These are phyloP conservation scores for Venustaconcha ellipsiformis DNA, from an alignment of 1,140 invertebrate genomes.

Conservation along the genomic window DNA sequence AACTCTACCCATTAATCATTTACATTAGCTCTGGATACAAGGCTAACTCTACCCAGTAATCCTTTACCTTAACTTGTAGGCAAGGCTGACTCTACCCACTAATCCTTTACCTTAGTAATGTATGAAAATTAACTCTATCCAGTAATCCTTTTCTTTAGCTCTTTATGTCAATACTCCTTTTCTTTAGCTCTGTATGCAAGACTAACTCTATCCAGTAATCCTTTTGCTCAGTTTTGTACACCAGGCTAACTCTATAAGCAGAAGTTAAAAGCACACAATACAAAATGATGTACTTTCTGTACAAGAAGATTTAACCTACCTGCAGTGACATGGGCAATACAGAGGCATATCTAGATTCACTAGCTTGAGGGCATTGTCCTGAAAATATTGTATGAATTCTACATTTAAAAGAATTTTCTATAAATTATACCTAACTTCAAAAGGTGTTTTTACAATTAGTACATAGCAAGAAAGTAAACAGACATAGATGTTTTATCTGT, in stretches of 20 bases:
- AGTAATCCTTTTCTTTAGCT: no score
- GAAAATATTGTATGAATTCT: conserved; percentile 18
- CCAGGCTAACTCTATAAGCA: not conserved
- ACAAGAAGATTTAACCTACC: conserved; percentile 68
- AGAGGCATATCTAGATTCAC: conserved; percentile 90
- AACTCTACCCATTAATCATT: not conserved
- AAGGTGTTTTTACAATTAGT: no score
- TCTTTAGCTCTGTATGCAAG: not conserved
- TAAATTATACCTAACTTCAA: not conserved
- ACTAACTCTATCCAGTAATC: not conserved
- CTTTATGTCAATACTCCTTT: not conserved
- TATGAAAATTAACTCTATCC: not conserved
- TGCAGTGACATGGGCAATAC: conserved; percentile 90
- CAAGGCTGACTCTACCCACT: no score
- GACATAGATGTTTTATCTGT: no score
- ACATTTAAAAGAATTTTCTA: not conserved
- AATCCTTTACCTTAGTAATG: not conserved
- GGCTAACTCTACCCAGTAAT: not conserved
- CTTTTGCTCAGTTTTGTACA: not conserved
- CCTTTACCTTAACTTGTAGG: no score
- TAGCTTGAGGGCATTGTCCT: conserved; percentile 86
- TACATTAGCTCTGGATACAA: not conserved
- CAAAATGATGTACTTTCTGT: not conserved
- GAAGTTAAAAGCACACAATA: not conserved
- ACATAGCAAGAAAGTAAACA: no score